phyloP scores from a whole-genome alignment of 64 coral and sea anemone species.

The Dendronephthya gigantea region DNA sequence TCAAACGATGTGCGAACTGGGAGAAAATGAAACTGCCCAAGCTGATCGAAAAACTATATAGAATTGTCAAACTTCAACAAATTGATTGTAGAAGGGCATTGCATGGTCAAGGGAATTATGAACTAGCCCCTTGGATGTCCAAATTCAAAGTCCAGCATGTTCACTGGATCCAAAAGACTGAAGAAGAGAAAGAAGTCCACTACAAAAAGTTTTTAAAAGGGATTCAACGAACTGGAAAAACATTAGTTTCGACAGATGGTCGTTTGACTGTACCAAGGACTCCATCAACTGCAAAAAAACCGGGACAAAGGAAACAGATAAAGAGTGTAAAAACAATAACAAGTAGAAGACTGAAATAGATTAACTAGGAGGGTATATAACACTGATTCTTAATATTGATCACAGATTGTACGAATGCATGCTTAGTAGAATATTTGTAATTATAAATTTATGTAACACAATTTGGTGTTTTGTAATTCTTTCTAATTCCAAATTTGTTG shows the following conservation, averaged over 20 bases:
- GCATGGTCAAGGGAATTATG: neutral
- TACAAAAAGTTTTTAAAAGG: neutral
- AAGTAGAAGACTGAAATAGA: too few relatives aligned
- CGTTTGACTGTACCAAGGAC: neutral
- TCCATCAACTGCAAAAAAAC: neutral
- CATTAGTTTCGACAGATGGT: neutral
- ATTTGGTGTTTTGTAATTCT: too few relatives aligned
- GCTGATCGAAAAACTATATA: neutral
- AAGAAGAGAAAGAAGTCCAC: neutral
- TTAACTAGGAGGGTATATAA: too few relatives aligned
- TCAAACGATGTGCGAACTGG: neutral
- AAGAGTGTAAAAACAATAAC: neutral
- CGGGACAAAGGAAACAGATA: neutral
- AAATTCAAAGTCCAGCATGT: neutral
- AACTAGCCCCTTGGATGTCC: neutral
- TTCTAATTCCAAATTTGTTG: too few relatives aligned
- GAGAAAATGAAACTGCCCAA: neutral
- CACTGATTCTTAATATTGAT: too few relatives aligned
- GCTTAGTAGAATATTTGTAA: too few relatives aligned
- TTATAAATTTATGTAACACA: too few relatives aligned
- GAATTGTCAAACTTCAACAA: neutral
- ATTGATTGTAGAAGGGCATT: neutral
- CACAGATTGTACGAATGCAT: too few relatives aligned
- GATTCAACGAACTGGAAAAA: neutral
- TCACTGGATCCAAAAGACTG: neutral